Evolutionary conservation across 2,797 vertebrate genomes (phyloP).

Genomic region (Sparus aurata): DNA sequence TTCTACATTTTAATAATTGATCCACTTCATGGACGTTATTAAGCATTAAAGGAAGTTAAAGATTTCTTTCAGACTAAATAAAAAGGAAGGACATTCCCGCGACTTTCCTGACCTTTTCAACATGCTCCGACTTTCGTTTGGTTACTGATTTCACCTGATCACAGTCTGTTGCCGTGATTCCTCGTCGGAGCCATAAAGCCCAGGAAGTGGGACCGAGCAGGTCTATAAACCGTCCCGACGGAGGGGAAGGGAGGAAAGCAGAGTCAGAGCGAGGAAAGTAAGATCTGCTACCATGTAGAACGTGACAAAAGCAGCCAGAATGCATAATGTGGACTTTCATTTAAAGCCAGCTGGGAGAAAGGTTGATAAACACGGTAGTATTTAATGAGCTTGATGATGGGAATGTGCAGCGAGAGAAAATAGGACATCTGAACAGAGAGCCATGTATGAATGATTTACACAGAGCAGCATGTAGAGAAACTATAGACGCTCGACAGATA

Average conservation of each 20-base stretch:
- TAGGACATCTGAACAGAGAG: conserved; percentile 23
- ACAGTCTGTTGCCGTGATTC: conserved; percentile 15
- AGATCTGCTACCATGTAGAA: conserved; percentile 1
- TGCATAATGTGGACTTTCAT: conserved; percentile 26
- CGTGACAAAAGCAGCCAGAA: conserved; percentile 9
- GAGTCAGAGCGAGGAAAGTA: neutral
- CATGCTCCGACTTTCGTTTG: neutral
- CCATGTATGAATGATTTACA: conserved; percentile 37
- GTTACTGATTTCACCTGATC: conserved; percentile 3
- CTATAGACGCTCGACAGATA: neutral
- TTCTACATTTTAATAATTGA: no score
- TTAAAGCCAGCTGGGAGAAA: conserved; percentile 35
- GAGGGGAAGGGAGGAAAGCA: neutral
- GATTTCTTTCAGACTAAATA: neutral
- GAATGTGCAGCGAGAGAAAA: conserved; percentile 40
- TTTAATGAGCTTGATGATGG: conserved; percentile 43
- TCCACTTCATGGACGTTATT: neutral
- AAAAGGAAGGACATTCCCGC: neutral
- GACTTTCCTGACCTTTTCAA: neutral
- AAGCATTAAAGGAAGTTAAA: neutral
- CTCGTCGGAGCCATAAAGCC: conserved; percentile 21
- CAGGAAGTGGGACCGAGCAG: conserved; percentile 33
- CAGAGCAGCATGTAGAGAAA: neutral
- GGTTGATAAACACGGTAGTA: conserved; percentile 33
- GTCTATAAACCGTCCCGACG: conserved; percentile 25